These are phyloP conservation scores for Pantherophis vulpinus DNA, from an alignment of 2,797 vertebrate species.

Conservation along the genomic window DNA sequence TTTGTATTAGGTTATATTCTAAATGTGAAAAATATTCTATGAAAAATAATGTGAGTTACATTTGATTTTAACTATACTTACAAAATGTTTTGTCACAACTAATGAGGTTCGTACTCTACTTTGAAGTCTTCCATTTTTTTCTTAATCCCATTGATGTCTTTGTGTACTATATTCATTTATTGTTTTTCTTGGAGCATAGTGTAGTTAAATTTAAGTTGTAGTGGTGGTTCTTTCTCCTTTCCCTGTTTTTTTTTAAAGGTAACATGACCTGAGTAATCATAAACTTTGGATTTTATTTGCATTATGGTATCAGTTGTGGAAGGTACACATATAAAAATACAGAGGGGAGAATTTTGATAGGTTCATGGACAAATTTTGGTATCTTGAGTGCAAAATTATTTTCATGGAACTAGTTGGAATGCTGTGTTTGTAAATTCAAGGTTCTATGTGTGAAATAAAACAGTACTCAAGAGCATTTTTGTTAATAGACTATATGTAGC, in stretches of 20 bases:
- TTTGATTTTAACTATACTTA: conserved; percentile 56
- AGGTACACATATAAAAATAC: conserved; percentile 67
- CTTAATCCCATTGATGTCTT: conserved; percentile 59
- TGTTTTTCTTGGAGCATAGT: conserved; percentile 57
- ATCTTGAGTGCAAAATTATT: conserved; percentile 67
- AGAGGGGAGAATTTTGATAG: conserved; percentile 71
- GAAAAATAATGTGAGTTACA: conserved; percentile 42
- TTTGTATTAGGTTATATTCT: conserved; percentile 44
- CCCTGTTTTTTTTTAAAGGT: conserved; percentile 46
- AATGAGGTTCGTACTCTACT: conserved; percentile 65
- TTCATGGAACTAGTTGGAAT: conserved; percentile 71
- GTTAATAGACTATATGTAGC: conserved; percentile 74
- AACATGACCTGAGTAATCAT: conserved; percentile 53
- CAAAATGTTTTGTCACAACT: conserved; percentile 59
- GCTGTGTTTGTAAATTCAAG: conserved; percentile 69
- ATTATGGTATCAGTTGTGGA: conserved; percentile 64
- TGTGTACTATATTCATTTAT: conserved; percentile 50
- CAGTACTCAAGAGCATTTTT: conserved; percentile 69
- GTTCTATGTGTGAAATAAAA: conserved; percentile 72
- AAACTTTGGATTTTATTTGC: conserved; percentile 60
- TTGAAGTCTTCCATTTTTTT: conserved; percentile 77
- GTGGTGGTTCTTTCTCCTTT: conserved; percentile 56
- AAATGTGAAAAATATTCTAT: conserved; percentile 36
- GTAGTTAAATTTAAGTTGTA: conserved; percentile 59
- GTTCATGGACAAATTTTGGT: conserved; percentile 75